These are phyloP conservation scores for Gymnocypris eckloni DNA, from an alignment of 2,797 vertebrate species.

Conservation along the genomic window DNA sequence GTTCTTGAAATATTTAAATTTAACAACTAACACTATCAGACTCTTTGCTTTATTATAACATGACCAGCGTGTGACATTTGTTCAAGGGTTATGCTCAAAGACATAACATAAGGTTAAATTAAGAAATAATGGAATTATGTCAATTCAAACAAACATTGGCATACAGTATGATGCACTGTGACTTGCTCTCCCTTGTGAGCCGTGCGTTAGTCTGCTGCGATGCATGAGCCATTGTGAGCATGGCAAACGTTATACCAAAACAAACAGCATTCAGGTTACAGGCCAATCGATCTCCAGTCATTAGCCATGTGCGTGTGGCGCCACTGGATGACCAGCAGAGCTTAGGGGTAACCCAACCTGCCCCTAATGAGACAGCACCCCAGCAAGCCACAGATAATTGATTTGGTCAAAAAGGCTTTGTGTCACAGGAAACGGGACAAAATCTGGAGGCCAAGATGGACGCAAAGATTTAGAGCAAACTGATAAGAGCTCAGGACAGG, in stretches of 20 bases:
- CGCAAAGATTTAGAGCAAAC: conserved; percentile 48
- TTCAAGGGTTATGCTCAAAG: neutral
- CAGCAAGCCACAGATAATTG: conserved; percentile 68
- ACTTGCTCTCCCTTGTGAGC: conserved; percentile 45
- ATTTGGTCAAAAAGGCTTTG: conserved; percentile 68
- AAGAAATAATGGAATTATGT: neutral
- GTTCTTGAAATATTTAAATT: neutral
- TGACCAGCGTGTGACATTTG: neutral
- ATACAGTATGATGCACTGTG: conserved; percentile 36
- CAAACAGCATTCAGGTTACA: conserved; percentile 79
- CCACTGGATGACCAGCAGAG: conserved; percentile 75
- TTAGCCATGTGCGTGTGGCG: conserved; percentile 80
- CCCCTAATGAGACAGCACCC: conserved; percentile 65
- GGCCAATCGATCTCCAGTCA: conserved; percentile 81
- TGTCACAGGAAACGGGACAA: conserved; percentile 72
- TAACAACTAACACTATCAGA: neutral
- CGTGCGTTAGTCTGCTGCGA: conserved; percentile 64
- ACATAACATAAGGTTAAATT: neutral
- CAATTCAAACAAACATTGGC: neutral
- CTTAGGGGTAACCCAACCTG: conserved; percentile 72
- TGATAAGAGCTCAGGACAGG: conserved; percentile 60
- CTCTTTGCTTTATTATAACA: neutral
- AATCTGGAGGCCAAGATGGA: conserved; percentile 51
- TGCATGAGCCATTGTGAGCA: conserved; percentile 66
- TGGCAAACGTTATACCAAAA: conserved; percentile 75